Evolutionary conservation across 2,888 invertebrate genomes (phyloP).

Genomic region (Phyllotreta cruciferae): DNA sequence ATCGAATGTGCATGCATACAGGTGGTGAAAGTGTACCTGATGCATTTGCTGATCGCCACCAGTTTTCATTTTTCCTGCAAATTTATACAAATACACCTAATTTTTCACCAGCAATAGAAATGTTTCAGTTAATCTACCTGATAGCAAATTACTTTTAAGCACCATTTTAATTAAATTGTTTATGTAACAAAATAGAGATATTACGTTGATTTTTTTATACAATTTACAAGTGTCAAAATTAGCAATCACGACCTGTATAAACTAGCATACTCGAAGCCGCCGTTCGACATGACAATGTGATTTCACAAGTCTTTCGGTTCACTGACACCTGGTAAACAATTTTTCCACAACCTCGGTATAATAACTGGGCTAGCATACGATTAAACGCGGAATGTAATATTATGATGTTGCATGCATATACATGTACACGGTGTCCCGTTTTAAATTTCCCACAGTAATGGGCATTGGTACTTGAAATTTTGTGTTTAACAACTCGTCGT

Average conservation of each 20-base stretch:
- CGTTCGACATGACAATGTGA: constrained; percentile 5
- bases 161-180: too few relatives aligned
- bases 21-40: constrained; percentile 6
- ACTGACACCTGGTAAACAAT: constrained; percentile 17
- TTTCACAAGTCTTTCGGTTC: constrained; percentile 18
- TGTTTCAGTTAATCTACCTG: too few relatives aligned
- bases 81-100: too few relatives aligned
- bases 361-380: constrained; percentile 19
- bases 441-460: not conserved
- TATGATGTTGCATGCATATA: constrained; percentile 30
- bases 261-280: too few relatives aligned
- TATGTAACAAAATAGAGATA: not conserved
- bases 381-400: constrained; percentile 26
- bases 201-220: not conserved
- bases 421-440: constrained; percentile 3
- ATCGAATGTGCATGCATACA: constrained; percentile 12
- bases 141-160: too few relatives aligned
- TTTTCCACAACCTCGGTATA: constrained; percentile 21
- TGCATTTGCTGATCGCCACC: constrained; percentile 24
- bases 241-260: too few relatives aligned
- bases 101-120: too few relatives aligned
- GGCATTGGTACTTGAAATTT: too few relatives aligned
- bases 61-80: constrained; percentile 1
- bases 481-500: too few relatives aligned
- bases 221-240: too few relatives aligned